Conservation (phyloP, 2,113 vertebrate species). For the Aspiorhynchus laticeps region DNA sequence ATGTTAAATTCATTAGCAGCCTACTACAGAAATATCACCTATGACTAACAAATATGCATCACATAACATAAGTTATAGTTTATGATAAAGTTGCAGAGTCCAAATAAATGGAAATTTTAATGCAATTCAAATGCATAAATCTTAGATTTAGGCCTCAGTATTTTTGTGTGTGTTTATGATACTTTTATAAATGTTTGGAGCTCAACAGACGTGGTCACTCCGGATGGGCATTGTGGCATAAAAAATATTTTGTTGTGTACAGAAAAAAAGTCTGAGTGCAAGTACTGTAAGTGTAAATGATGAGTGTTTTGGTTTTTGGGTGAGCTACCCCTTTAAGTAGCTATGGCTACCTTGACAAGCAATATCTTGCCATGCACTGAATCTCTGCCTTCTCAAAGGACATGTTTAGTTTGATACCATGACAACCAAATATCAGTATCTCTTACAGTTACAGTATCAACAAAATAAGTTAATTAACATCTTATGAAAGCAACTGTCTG, state of each 20-base stretch:
- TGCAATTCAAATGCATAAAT: neutral
- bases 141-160: neutral
- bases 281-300: neutral
- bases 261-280: neutral
- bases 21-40: no score
- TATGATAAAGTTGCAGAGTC: neutral
- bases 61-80: neutral
- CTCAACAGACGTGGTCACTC: neutral
- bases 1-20: no score
- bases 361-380: neutral
- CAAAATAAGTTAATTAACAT: conserved; percentile 17
- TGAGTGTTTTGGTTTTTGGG: neutral
- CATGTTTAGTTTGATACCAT: neutral
- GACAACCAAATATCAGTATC: conserved; percentile 15
- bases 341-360: neutral
- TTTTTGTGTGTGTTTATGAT: neutral
- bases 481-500: conserved; percentile 29
- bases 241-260: neutral
- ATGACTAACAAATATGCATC: neutral
- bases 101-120: neutral
- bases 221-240: neutral
- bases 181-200: neutral
- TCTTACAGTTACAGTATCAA: neutral
- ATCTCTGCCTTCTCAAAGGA: conserved; percentile 5
- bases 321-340: neutral